Conservation (phyloP, 1,140 invertebrate genomes). For the Drosophila arawakana region DNA sequence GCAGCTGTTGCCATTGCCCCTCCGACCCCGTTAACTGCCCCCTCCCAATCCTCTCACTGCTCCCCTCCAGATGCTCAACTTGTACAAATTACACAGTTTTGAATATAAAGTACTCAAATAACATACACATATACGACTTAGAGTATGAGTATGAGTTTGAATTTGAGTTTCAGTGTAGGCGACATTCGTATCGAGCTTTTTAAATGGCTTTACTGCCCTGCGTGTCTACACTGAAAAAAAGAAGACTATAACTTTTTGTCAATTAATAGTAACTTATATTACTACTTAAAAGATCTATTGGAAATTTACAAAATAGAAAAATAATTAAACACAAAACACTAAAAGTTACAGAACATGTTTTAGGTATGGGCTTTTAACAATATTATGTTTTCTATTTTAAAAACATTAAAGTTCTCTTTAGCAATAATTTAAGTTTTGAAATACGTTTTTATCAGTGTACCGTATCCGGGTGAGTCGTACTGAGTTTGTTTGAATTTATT, state of each 20-base stretch:
- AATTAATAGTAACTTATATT: no score
- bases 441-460: not conserved
- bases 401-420: no score
- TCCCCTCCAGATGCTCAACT: slow-evolving; percentile 39
- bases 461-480: not conserved
- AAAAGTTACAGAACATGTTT: no score
- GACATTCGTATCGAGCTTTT: slow-evolving; percentile 60
- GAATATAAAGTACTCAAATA: slow-evolving; percentile 78
- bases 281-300: no score
- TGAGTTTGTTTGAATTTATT: slow-evolving; percentile 21
- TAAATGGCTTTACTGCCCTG: slow-evolving; percentile 37
- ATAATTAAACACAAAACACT: no score
- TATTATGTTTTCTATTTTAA: no score
- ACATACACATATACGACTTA: slow-evolving; percentile 45
- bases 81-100: slow-evolving; percentile 82
- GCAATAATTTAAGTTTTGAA: no score
- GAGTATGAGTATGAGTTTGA: not conserved
- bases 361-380: no score
- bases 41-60: not conserved
- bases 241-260: no score
- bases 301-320: no score
- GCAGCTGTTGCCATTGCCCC: slow-evolving; percentile 57
- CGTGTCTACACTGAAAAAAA: not conserved
- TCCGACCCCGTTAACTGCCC: no score
- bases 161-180: slow-evolving; percentile 8